Base-by-base conservation (phyloP, 2,888 invertebrate species). In the Andrena chrysosceles region DNA sequence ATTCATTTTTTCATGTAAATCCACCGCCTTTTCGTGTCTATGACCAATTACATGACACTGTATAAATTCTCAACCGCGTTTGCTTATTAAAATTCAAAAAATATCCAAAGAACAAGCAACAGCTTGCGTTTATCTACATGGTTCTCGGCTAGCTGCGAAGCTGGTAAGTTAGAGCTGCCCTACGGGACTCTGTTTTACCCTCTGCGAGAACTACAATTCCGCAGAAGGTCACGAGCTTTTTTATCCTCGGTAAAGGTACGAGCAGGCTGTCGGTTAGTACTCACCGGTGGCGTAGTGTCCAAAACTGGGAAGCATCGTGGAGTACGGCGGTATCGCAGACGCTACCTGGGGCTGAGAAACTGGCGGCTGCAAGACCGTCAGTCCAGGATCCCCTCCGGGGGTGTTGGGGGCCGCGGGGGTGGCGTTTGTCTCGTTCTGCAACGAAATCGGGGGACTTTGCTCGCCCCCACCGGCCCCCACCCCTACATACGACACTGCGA, bases 271-370 rank as follows among this genome's bases (percentile, higher is more conserved):
- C 62, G 64, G 64, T 77, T 68, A 3, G 29, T 91, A 95, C 95
- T 95, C 94, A 95, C 96, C 96, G 95, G 96, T 95, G 81, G 96
- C 95, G 93, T 96, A 96, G 89, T 95, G 95, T 94, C 96, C 96
- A 93, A 96, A 96, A 94, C 96, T 96, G 84, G 96, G 96, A 89
- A 96, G 94, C 95, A 96, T 96, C 89, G 96, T 95, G 81, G 96
- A 95, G 91, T 96, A 96, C 88, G 95, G 95, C 84, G 95, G 95
- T 86, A 95, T 94, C 84, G 95, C 91, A 79, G 94, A 92, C 83
- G 93, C 93, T 90, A 93, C 92, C 89, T 93, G 93, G 87, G 93
- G 90, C 90, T 94, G 94, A 90, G 94, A 95, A 85, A 94, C 95
- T 87, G 95, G 95, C 62, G 96, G 95, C 92, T 96, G 96, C 85